These are phyloP conservation scores for Uropetala carovei DNA, from an alignment of 2,888 invertebrate genomes.

Conservation along the genomic window DNA sequence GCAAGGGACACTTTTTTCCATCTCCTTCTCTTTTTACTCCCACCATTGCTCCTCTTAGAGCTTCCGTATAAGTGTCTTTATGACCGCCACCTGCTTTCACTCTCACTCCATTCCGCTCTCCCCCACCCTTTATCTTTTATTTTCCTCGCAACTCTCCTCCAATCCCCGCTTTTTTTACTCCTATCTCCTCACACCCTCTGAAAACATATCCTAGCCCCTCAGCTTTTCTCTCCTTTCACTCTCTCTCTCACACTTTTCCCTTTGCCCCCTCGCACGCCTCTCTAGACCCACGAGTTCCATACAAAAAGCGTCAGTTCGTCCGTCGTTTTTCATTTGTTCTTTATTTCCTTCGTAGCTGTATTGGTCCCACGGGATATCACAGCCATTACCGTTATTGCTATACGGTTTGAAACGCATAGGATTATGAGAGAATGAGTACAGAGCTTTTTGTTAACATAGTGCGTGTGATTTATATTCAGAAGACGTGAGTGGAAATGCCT, in stretches of 20 bases:
- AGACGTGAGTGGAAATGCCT: not conserved
- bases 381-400: constrained; percentile 21
- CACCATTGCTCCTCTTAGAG: not conserved
- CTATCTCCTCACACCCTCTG: not conserved
- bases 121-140: not conserved
- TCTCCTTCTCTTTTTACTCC: not conserved
- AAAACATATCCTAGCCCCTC: too few relatives aligned
- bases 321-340: not conserved
- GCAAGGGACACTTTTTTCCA: not conserved
- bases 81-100: constrained; percentile 18
- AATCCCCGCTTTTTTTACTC: not conserved
- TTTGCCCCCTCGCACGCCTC: not conserved
- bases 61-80: constrained; percentile 2
- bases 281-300: not conserved
- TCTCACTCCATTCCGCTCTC: not conserved
- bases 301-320: not conserved
- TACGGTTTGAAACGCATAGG: not conserved
- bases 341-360: constrained; percentile 10
- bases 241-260: not conserved
- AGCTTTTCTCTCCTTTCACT: not conserved
- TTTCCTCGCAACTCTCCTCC: not conserved
- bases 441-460: not conserved
- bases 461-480: not conserved
- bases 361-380: constrained; percentile 17
- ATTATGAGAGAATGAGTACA: not conserved